Evolutionary conservation across 2,888 invertebrate genomes (phyloP), one percentile per base, ranked within the genome.

Genomic region (Zygogramma bicolorata): DNA sequence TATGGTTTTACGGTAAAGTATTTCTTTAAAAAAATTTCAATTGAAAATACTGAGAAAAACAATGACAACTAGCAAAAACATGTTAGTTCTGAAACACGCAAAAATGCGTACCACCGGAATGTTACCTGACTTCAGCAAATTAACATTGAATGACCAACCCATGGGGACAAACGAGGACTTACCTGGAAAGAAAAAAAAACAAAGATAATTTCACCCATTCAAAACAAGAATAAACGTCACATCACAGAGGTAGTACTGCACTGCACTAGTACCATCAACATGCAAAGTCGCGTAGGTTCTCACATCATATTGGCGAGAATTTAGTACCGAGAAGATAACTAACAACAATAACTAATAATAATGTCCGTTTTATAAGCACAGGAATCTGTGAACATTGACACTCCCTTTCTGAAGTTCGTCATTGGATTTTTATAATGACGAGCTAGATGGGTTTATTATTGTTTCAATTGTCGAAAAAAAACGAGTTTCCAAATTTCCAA

Each of bases 111-210:
- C 31, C 5, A 31, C 31, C 31, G 31, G 5, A 6, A 8, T 31
- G 31, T 6, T 5, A 31, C 8, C 8, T 8, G 8, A 31, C 31
- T 31, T 6, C 31, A 31, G 31, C 5, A n/a, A n/a, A n/a, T 15
- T 4, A 8, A 46, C 46, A 53, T 27, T 15, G n/a, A 27, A 27
- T 6, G 27, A 25, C 22, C 53, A 22, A 53, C 53, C 53, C 53
- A 53, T 22, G 53, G 22, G 53, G 53, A 27, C 25, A 27, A 15
- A n/a, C 27, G 53, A 53, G 27, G 4, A 53, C 53, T 53, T 53
- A 53, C 53, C 53, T 53, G 53, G 6, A 53, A 53, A 53, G 25
- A 53, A 53, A 53, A 20, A n/a, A 53, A 53, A 18, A n/a, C 13
- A n/a, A 25, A 53, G 10, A 13, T n/a, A 53, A 53, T 53, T 22